Evolutionary conservation across 2,113 vertebrate species (phyloP).

Genomic region (Falco punctatus): DNA sequence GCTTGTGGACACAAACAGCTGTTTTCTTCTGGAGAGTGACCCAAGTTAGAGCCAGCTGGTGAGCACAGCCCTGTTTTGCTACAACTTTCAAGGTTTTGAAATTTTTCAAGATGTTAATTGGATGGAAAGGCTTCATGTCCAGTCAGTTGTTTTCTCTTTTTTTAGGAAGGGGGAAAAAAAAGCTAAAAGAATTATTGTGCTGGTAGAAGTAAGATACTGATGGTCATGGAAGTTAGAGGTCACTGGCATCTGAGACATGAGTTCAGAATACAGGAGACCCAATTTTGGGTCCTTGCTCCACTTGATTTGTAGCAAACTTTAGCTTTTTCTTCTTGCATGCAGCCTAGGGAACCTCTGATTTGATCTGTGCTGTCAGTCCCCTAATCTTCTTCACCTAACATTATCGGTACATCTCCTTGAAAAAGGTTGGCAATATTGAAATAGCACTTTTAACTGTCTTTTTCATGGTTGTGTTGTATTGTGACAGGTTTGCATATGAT

Average conservation of each 20-base stretch:
- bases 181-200: background rate
- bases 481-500: slow-evolving; percentile 26
- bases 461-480: background rate
- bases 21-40: slow-evolving; percentile 31
- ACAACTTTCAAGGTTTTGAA: background rate
- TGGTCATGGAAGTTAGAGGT: background rate
- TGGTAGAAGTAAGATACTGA: background rate
- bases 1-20: slow-evolving; percentile 28
- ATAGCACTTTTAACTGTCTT: background rate
- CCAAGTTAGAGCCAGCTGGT: background rate
- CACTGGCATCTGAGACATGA: background rate
- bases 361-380: background rate
- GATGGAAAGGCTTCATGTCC: background rate
- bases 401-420: background rate
- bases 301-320: background rate
- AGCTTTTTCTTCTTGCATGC: background rate
- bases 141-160: background rate
- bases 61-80: background rate
- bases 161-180: fast-evolving
- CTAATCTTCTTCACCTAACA: background rate
- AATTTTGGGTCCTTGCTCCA: background rate
- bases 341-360: background rate
- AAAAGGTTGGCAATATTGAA: background rate
- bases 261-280: background rate
- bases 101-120: fast-evolving